Evolutionary conservation across 2,888 invertebrate genomes (phyloP).

Genomic region (Altica lythri): DNA sequence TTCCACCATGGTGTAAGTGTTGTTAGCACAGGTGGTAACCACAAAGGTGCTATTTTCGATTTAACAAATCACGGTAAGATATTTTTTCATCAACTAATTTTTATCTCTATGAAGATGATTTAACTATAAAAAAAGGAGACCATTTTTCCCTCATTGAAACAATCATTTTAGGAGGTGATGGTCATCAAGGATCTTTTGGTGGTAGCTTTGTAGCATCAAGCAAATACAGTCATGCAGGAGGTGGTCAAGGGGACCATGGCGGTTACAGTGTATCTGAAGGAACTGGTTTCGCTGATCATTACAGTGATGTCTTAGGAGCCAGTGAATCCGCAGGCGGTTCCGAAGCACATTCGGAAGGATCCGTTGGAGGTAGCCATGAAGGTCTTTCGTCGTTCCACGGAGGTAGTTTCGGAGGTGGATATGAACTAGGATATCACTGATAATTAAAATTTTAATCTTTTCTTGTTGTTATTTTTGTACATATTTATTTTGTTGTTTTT

Average conservation of each 20-base stretch:
- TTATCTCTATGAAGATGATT: too few relatives aligned
- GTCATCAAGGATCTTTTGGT: conserved; percentile 42
- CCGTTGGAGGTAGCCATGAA: conserved; percentile 27
- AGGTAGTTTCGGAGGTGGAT: conserved; percentile 21
- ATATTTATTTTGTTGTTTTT: conserved; percentile 23
- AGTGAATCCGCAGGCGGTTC: conserved; percentile 26
- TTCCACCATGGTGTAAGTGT: conserved; percentile 46
- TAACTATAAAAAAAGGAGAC: too few relatives aligned
- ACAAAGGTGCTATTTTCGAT: conserved; percentile 41
- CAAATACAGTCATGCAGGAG: conserved; percentile 42
- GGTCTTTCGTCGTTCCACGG: conserved; percentile 19
- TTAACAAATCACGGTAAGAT: conserved; percentile 40
- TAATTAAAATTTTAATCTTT: conserved; percentile 1
- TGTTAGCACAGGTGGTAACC: conserved; percentile 39
- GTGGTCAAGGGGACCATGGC: conserved; percentile 24
- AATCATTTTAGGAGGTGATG: conserved; percentile 31
- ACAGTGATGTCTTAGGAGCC: conserved; percentile 44
- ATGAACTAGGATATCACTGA: conserved; percentile 25
- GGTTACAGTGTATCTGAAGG: conserved; percentile 38
- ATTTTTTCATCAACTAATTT: neutral
- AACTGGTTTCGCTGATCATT: conserved; percentile 40
- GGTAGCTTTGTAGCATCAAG: conserved; percentile 46
- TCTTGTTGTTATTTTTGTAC: conserved; percentile 21
- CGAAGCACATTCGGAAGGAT: conserved; percentile 14
- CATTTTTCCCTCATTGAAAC: neutral